Conservation (phyloP, 2,797 vertebrate genomes). For the Mormyrus hasselquistii region DNA sequence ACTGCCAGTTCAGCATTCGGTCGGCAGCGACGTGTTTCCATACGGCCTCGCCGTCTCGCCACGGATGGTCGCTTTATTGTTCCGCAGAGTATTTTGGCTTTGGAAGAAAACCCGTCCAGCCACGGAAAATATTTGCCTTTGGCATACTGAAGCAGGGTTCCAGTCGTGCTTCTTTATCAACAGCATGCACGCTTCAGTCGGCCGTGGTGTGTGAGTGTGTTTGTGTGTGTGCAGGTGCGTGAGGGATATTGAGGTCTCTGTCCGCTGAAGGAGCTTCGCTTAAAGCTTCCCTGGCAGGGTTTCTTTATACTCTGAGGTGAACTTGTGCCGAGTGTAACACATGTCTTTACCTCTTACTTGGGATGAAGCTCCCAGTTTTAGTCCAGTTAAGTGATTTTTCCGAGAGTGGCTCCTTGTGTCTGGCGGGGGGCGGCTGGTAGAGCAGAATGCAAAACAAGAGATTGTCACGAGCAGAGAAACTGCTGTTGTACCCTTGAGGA, state of each 20-base stretch:
- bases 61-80: neutral
- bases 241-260: neutral
- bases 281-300: neutral
- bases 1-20: neutral
- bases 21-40: neutral
- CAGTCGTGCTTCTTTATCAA: neutral
- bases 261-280: neutral
- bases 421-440: neutral
- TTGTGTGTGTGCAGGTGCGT: slow-evolving; percentile 27
- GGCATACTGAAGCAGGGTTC: neutral
- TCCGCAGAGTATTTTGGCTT: neutral
- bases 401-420: neutral
- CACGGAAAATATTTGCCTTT: slow-evolving; percentile 9
- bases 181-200: neutral
- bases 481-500: neutral
- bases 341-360: neutral
- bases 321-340: neutral
- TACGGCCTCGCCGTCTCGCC: neutral
- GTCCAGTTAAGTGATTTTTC: neutral
- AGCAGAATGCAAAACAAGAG: neutral
- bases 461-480: neutral
- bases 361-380: neutral
- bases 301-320: neutral
- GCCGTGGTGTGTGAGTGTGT: slow-evolving; percentile 26
- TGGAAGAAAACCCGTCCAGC: neutral